Base-by-base conservation (phyloP, 2,113 vertebrate genomes). In the Grus americana region DNA sequence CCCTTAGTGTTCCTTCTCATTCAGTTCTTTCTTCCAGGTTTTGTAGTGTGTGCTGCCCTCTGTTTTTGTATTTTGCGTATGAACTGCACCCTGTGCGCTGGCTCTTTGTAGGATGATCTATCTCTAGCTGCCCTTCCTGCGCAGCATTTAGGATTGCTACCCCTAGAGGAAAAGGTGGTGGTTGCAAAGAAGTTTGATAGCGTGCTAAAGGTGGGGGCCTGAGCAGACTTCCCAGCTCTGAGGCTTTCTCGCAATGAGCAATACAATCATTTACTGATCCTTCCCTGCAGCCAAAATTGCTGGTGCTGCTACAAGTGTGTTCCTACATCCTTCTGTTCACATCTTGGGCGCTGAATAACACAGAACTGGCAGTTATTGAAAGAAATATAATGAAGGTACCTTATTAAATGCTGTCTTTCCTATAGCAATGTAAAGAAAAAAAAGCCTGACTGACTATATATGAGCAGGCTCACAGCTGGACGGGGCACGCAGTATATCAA, bases 401-500 rank as follows among this genome's bases (percentile, higher is more conserved):
- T 74, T 47, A 12, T 30, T 15, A 16, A 19, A 68, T 30, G 49
- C 55, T 30, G 16, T 55, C 62, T 90, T 55, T 14, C 55, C 55
- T 40, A 0, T 26, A 22, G 7, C 10, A 42, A 42, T 42, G 40
- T 42, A 42, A 42, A 42, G 40, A 42, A 42, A 42, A 42, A 42
- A 42, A 29, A n/a, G 62, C 29, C 50, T 71, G 38, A 5, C 32
- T 29, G 47, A 32, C 42, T 15, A 5, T 3, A 0, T 9, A 17
- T 36, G 72, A 59, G 58, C 24, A n/a, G 34, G 40, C 50, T 72
- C 26, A 4, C 63, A 63, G 57, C 72, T 27, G 47, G 26, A 11
- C 0, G 0, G 24, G 30, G 6, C 21, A 8, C 9, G 57, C 34
- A 6, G 21, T 22, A 9, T 12, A 15, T 2, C 6, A 36, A 34